phyloP scores from a whole-genome alignment of 2,888 invertebrate species.

The Tortricodes alternella region DNA sequence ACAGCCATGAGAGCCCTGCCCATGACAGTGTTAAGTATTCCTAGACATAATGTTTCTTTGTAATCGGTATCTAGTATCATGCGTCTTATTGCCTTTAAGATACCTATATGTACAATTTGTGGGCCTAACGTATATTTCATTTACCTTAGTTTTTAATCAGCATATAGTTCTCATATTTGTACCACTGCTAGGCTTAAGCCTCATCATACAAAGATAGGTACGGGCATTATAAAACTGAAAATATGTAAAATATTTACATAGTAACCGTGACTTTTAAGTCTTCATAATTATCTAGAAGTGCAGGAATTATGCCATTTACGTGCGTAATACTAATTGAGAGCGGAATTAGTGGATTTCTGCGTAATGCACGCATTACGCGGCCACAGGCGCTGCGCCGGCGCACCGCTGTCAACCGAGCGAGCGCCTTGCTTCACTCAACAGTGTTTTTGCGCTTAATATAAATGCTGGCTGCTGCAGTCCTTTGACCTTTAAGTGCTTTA shows the following conservation, averaged over 20 bases:
- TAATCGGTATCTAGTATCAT: too few species aligned
- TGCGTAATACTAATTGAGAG: constrained; percentile 25
- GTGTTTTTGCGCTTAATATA: constrained; percentile 29
- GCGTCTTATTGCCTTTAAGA: too few species aligned
- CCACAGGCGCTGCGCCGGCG: constrained; percentile 14
- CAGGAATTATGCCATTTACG: constrained; percentile 29
- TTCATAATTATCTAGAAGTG: constrained; percentile 10
- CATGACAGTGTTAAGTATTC: too few species aligned
- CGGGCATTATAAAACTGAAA: background rate
- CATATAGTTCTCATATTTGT: too few species aligned
- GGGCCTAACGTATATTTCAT: too few species aligned
- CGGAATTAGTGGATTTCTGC: constrained; percentile 40
- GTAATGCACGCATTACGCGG: constrained; percentile 32
- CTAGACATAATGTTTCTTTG: too few species aligned
- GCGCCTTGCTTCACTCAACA: constrained; percentile 33
- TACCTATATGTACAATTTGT: too few species aligned
- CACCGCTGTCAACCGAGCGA: constrained; percentile 28
- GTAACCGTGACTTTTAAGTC: background rate
- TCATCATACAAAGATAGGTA: too few species aligned
- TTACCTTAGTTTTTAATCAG: too few species aligned
- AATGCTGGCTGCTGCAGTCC: constrained; percentile 18
- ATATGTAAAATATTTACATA: background rate
- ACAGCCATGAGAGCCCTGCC: too few species aligned
- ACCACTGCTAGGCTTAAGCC: too few species aligned
- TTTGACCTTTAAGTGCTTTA: constrained; percentile 28